Evolutionary conservation across 2,888 invertebrate genomes (phyloP), one percentile per base, ranked within the genome.

Genomic region (Lasioglossum vierecki): DNA sequence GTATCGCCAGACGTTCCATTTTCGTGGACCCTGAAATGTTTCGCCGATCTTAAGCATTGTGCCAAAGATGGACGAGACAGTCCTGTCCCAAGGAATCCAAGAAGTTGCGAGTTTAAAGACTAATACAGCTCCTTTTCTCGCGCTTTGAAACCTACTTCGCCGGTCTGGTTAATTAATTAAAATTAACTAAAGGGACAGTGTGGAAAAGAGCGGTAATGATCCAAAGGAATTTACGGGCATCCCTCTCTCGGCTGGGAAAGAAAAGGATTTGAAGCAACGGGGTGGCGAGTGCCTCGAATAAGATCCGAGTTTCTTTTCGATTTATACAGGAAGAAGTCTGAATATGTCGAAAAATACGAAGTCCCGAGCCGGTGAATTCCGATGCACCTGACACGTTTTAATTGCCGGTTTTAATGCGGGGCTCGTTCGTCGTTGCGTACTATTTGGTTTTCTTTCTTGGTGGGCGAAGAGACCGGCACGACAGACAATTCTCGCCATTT

Each of bases 331-430:
- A 11, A 15, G 26, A 18, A 46, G n/a, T 53, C 22, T 74, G 46
- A 68, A 74, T 66, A 76, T 39, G 30, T 39, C 76, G 80, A 86
- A 68, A 77, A 79, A 77, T 22, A 15, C 9, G 72, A 75, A 72
- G 63, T 63, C 80, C 85, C 78, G 79, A 74, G 75, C 57, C 78
- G 76, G 82, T 68, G 60, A 84, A 89, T 90, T 88, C 85, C 89
- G 89, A 92, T 91, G 89, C 91, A 86, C 88, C 84, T 76, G 75
- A 66, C 80, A 84, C 83, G 76, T 89, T 90, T 92, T 92, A 91
- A 93, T 92, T 91, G 89, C 89, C 85, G 83, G 87, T 89, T 89
- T 57, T 91, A 91, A 92, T 91, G 15, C 15, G 41, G 35, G 68
- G 39, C 73, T 82, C 81, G 79, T 71, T 82, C 71, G 5, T 76